Evolutionary conservation across 2,797 vertebrate genomes (phyloP).

Genomic region (Sebastes itinus): DNA sequence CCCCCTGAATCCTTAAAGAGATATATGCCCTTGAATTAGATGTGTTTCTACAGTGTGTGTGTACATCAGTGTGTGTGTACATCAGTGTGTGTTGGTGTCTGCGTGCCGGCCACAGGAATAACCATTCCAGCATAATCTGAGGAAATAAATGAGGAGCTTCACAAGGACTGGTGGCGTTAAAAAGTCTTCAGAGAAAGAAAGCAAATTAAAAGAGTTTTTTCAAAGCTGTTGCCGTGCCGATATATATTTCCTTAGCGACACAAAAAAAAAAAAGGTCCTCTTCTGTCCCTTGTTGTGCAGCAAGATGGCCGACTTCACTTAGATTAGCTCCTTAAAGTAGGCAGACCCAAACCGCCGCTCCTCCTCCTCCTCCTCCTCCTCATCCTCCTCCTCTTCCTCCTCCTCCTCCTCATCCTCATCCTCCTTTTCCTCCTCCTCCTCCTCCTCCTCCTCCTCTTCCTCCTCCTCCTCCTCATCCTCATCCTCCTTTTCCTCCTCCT

Average conservation of each 20-base stretch:
- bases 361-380: conserved; percentile 10
- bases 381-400: no score
- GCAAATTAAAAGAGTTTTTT: conserved; percentile 74
- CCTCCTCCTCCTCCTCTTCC: no score
- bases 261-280: conserved; percentile 55
- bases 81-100: conserved; percentile 12
- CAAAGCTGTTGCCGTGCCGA: conserved; percentile 57
- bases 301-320: conserved; percentile 75
- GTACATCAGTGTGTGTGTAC: no score
- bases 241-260: conserved; percentile 65
- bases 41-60: conserved; percentile 45
- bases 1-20: conserved; percentile 73
- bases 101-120: conserved; percentile 54
- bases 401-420: no score
- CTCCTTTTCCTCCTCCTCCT: no score
- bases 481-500: no score
- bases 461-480: no score
- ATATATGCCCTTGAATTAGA: conserved; percentile 82
- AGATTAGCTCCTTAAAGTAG: conserved; percentile 74
- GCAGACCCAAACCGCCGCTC: conserved; percentile 31
- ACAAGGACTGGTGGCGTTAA: conserved; percentile 65
- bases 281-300: conserved; percentile 65
- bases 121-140: conserved; percentile 71
- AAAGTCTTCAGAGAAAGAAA: conserved; percentile 73
- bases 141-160: conserved; percentile 71